phyloP scores from a whole-genome alignment of 2,888 invertebrate species.

The Parascotia fuliginaria region DNA sequence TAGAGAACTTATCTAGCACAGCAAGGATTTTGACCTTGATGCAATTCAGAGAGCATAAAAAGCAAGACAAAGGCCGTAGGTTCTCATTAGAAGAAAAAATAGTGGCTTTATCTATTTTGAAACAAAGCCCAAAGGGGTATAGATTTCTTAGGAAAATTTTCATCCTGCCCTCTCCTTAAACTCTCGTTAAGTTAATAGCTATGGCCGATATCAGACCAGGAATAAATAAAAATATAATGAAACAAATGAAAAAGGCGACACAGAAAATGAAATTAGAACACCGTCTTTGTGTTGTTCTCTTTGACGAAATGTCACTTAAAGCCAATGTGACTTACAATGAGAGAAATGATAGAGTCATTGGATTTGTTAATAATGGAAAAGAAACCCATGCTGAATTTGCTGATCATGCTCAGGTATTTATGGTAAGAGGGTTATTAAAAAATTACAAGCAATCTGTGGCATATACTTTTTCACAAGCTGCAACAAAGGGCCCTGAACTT shows the following conservation, averaged over 20 bases:
- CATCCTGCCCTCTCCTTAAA: too few relatives aligned
- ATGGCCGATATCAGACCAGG: constrained; percentile 11
- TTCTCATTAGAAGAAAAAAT: constrained; percentile 10
- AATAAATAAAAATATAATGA: constrained; percentile 11
- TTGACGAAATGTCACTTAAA: not conserved
- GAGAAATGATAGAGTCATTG: constrained; percentile 8
- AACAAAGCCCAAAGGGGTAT: too few relatives aligned
- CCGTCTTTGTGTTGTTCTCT: too few relatives aligned
- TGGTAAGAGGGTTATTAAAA: constrained; percentile 28
- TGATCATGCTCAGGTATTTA: constrained; percentile 21
- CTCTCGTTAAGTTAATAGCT: too few relatives aligned
- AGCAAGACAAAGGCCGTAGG: not conserved
- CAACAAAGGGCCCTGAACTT: constrained; percentile 39
- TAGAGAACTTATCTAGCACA: not conserved
- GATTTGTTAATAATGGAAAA: constrained; percentile 13
- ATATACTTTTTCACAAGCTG: constrained; percentile 35
- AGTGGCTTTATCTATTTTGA: too few relatives aligned
- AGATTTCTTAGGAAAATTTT: too few relatives aligned
- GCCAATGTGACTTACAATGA: constrained; percentile 7
- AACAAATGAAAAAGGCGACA: too few relatives aligned
- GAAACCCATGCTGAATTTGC: constrained; percentile 8
- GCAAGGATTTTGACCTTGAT: not conserved
- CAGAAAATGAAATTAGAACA: constrained; percentile 3
- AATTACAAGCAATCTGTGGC: constrained; percentile 35
- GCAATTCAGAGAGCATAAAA: not conserved